Evolutionary conservation across 1,140 invertebrate species (phyloP).

Genomic region (Bombus confusus): DNA sequence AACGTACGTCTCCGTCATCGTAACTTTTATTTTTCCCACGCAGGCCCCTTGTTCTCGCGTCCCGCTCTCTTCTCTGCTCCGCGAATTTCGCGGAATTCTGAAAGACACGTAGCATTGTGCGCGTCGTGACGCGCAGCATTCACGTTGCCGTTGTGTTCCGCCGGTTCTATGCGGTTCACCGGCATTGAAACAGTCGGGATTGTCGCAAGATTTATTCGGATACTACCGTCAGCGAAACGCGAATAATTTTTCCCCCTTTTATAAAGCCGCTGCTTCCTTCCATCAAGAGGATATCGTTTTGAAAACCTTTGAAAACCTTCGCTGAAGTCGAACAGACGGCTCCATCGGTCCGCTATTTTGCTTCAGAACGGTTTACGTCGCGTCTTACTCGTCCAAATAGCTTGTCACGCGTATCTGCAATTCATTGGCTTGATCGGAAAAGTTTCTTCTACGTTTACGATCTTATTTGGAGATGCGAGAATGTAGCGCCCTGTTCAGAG

Average conservation of each 20-base stretch:
- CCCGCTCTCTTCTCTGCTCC: neutral
- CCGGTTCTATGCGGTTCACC: neutral
- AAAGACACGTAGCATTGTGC: neutral
- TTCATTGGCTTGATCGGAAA: neutral
- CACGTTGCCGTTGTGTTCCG: neutral
- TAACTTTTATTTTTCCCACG: neutral
- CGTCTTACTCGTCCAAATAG: too few relatives aligned
- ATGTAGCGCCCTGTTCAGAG: too few relatives aligned
- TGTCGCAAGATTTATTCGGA: constrained; percentile 16
- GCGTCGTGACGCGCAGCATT: constrained; percentile 1
- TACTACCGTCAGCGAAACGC: neutral
- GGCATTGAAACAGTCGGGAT: constrained; percentile 17
- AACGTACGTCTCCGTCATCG: neutral
- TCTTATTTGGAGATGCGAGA: too few relatives aligned
- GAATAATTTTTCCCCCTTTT: neutral
- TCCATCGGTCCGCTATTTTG: neutral
- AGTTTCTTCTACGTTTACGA: neutral
- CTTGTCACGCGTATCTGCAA: too few relatives aligned
- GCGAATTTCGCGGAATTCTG: neutral
- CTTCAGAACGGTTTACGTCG: too few relatives aligned
- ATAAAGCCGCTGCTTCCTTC: neutral
- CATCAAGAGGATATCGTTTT: neutral
- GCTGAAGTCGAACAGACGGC: neutral
- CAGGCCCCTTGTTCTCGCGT: too few relatives aligned
- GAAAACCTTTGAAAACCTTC: neutral